Evolutionary conservation across 2,888 invertebrate genomes (phyloP), one percentile per base, ranked within the genome.

Genomic region (Panorpa germanica): DNA sequence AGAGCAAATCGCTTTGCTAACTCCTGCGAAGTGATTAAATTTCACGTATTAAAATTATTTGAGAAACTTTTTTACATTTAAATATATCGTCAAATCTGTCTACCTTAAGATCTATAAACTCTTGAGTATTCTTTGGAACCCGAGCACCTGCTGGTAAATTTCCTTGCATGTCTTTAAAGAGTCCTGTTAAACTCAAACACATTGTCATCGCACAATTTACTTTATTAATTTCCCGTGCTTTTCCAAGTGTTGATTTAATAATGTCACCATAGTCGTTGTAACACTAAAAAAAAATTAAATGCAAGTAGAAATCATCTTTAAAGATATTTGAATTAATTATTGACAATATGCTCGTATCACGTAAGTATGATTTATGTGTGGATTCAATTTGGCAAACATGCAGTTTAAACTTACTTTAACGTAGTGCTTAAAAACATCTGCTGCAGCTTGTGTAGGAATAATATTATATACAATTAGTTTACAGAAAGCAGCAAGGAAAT

Each of bases 201-300:
- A 98, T 82, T 3, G 91, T 93, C 39, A 90, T 67, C 5, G 96
- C 90, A 55, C 93, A 95, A 50, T 80, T 82, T 22, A 90, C 77
- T 58, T 93, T 95, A 60, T 93, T 93, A 43, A 95, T 90, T 60
- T 99, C 98, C 40, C 96, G 68, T 8, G 93, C 88, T 58, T 96
- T 96, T 43, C 85, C 83, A 43, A 99, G 59, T 7, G 96, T 93
- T 19, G 88, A 81, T 59, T 99, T 99, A 40, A 98, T 80, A 29
- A 96, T 95, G 55, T 96, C 96, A 28, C 96, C 95, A 56, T 93
- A 96, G 56, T 96, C 93, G 51, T 91, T 90, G 57, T 93, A 93
- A 52, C 86, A 93, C 74, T 82, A 53, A 25, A 54, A 52, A 31
- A 25, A 35, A 35, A 41, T 31, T 29, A 18, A 19, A 19, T 8